These are phyloP conservation scores for Lasiurus cinereus DNA, from an alignment of 2,113 vertebrate genomes.

Conservation along the genomic window DNA sequence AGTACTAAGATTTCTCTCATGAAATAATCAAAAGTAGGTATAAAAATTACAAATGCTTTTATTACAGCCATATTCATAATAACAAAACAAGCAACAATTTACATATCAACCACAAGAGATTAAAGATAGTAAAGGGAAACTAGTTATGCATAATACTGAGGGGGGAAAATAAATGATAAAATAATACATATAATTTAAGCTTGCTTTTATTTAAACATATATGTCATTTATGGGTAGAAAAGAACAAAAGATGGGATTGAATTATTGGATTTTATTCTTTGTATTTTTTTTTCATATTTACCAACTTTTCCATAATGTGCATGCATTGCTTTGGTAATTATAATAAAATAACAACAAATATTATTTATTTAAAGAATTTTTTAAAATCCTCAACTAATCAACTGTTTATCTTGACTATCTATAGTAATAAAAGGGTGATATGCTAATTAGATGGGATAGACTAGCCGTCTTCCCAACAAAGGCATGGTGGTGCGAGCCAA, in stretches of 20 bases:
- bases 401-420: not conserved
- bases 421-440: too few species aligned
- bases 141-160: not conserved
- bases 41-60: not conserved
- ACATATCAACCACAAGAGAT: not conserved
- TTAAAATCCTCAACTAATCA: slow-evolving; percentile 36
- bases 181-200: not conserved
- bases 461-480: too few species aligned
- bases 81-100: slow-evolving; percentile 20
- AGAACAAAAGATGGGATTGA: not conserved
- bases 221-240: slow-evolving; percentile 5
- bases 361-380: slow-evolving; percentile 37
- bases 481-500: too few species aligned
- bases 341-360: slow-evolving; percentile 45
- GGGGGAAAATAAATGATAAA: not conserved
- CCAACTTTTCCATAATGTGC: not conserved
- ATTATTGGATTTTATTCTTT: slow-evolving; percentile 11
- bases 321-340: not conserved
- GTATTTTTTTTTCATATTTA: not conserved
- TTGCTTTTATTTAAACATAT: not conserved
- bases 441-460: too few species aligned
- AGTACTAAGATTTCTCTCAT: slow-evolving; percentile 24
- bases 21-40: slow-evolving; percentile 4
- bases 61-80: not conserved
- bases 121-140: not conserved